phyloP scores from a whole-genome alignment of 2,888 invertebrate genomes.

The Micoletzkya japonica region DNA sequence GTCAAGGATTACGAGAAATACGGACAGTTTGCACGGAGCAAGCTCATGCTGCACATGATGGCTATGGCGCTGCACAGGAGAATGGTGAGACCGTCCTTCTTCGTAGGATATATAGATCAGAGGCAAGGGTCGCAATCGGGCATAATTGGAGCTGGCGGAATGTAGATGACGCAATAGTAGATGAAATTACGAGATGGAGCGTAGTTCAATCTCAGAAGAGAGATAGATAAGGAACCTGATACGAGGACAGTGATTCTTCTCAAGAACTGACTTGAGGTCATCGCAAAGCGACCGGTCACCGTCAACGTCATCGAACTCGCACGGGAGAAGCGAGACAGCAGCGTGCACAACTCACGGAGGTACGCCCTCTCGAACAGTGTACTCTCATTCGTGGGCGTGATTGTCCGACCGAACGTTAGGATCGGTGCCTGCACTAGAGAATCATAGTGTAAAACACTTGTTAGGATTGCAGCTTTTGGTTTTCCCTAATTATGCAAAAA shows the following conservation, averaged over 20 bases:
- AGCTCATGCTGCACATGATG: conserved; percentile 61
- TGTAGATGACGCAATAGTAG: too few species aligned
- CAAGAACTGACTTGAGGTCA: conserved; percentile 32
- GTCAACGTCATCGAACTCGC: conserved; percentile 51
- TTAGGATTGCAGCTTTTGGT: too few species aligned
- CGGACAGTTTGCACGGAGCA: conserved; percentile 60
- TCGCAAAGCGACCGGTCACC: conserved; percentile 36
- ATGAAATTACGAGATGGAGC: too few species aligned
- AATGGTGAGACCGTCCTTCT: conserved; percentile 34
- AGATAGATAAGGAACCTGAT: conserved; percentile 18
- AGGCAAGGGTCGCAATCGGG: too few species aligned
- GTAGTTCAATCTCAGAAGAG: conserved; percentile 12
- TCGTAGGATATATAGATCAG: conserved; percentile 29
- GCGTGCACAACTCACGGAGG: too few species aligned
- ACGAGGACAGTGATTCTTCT: neutral
- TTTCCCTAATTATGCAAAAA: too few species aligned
- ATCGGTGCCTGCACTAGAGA: too few species aligned
- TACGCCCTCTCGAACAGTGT: too few species aligned
- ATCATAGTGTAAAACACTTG: too few species aligned
- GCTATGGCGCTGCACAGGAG: conserved; percentile 57
- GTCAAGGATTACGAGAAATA: conserved; percentile 61
- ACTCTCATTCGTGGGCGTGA: neutral
- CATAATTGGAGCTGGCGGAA: too few species aligned
- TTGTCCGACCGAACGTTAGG: too few species aligned
- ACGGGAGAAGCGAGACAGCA: conserved; percentile 46